Conservation (phyloP, 2,113 vertebrate genomes). For the Globicephala melas region DNA sequence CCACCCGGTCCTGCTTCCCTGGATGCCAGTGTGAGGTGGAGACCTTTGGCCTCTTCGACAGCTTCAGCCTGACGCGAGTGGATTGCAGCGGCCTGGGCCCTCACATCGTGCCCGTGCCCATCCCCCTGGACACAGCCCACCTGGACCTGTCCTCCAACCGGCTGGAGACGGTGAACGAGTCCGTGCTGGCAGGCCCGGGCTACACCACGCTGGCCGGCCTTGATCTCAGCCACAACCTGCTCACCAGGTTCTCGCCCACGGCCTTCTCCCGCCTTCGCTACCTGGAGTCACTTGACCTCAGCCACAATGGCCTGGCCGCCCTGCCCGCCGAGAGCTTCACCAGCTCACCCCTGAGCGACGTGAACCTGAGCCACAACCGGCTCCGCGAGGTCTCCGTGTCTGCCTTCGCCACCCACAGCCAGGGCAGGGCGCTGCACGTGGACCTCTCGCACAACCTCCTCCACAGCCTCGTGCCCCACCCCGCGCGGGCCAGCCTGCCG, state of each 20-base stretch:
- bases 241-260: slow-evolving; percentile 85
- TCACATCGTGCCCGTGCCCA: slow-evolving; percentile 87
- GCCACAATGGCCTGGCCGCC: slow-evolving; percentile 89
- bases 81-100: slow-evolving; percentile 91
- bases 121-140: slow-evolving; percentile 94
- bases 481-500: neutral
- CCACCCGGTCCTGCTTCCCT: slow-evolving; percentile 88
- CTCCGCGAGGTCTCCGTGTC: slow-evolving; percentile 87
- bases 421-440: slow-evolving; percentile 87
- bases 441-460: slow-evolving; percentile 93
- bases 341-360: slow-evolving; percentile 89
- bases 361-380: slow-evolving; percentile 93
- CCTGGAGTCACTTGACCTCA: slow-evolving; percentile 95
- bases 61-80: slow-evolving; percentile 96
- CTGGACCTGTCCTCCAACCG: slow-evolving; percentile 93
- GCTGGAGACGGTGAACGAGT: slow-evolving; percentile 89
- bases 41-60: slow-evolving; percentile 96
- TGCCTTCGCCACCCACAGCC: slow-evolving; percentile 86
- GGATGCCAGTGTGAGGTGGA: slow-evolving; percentile 95
- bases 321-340: slow-evolving; percentile 87
- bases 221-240: slow-evolving; percentile 93
- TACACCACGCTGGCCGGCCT: slow-evolving; percentile 96
- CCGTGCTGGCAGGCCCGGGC: slow-evolving; percentile 93
- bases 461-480: slow-evolving; percentile 72
- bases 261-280: slow-evolving; percentile 94